Percentiles rank a stretch among this genome's conserved stretches.
Conservation (phyloP, 1,140 invertebrate genomes). For the Periplaneta americana region DNA sequence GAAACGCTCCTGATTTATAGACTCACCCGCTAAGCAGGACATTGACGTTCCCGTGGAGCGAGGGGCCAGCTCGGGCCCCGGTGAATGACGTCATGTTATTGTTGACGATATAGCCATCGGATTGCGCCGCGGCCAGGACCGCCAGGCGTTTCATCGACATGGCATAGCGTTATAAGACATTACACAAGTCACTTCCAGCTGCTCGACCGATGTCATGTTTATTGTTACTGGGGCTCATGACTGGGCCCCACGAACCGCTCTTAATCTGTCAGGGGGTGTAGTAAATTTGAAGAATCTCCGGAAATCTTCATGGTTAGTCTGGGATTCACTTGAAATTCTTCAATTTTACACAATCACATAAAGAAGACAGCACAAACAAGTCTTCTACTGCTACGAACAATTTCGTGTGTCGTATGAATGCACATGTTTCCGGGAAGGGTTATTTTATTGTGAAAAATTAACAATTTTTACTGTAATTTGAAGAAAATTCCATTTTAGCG, state of each 20-base stretch:
- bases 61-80: neutral
- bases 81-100: neutral
- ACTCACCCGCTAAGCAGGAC: constrained; percentile 6
- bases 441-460: too few species aligned
- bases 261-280: neutral
- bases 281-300: neutral
- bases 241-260: too few species aligned
- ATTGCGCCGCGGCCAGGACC: constrained; percentile 3
- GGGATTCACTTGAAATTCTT: too few species aligned
- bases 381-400: too few species aligned
- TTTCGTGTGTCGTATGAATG: too few species aligned
- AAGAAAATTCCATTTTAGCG: too few species aligned
- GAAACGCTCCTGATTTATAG: too few species aligned
- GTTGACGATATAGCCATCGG: neutral
- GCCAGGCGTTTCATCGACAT: neutral
- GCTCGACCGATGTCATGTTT: too few species aligned
- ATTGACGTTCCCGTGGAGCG: constrained; percentile 3
- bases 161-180: too few species aligned
- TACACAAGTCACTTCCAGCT: neutral
- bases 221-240: too few species aligned
- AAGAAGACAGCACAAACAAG: neutral
- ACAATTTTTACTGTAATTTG: too few species aligned
- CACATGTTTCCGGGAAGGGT: too few species aligned
- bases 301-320: neutral
- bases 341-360: neutral